Percentiles rank a stretch among this genome's conserved stretches.
phyloP scores from a whole-genome alignment of 2,797 vertebrate species.

The Lagocephalus sceleratus region DNA sequence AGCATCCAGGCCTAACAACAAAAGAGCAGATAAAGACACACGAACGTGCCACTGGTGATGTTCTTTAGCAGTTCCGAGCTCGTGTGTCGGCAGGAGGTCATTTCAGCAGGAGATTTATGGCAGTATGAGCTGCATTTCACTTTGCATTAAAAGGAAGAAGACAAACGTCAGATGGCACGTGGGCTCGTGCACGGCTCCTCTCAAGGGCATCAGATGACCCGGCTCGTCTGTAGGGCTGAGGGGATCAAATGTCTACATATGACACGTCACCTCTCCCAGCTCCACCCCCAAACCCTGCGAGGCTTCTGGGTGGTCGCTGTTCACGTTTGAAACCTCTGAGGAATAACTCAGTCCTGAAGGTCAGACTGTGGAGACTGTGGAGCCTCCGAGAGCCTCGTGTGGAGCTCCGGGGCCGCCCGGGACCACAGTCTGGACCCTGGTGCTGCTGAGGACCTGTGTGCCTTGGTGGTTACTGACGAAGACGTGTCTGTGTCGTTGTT shows the following conservation, averaged over 20 bases:
- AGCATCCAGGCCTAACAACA: slow-evolving; percentile 5
- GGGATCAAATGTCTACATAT: slow-evolving; percentile 51
- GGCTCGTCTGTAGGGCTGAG: slow-evolving; percentile 36
- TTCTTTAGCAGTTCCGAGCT: slow-evolving; percentile 1
- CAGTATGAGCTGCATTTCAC: slow-evolving; percentile 31
- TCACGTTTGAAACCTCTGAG: slow-evolving; percentile 47
- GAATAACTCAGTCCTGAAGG: slow-evolving; percentile 58
- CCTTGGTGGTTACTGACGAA: too few species aligned
- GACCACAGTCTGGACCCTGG: slow-evolving; percentile 22
- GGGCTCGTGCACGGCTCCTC: slow-evolving; percentile 21
- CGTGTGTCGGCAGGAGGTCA: too few species aligned
- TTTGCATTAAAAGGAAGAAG: slow-evolving; percentile 43
- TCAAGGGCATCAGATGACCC: slow-evolving; percentile 63
- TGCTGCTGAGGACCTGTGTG: too few species aligned
- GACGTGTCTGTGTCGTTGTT: too few species aligned
- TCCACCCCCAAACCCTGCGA: slow-evolving; percentile 1
- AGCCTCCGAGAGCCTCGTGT: slow-evolving; percentile 29
- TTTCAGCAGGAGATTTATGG: background rate
- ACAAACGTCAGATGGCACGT: slow-evolving; percentile 30
- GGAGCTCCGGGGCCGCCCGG: slow-evolving; percentile 38
- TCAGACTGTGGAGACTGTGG: slow-evolving; percentile 44
- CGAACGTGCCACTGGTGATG: background rate
- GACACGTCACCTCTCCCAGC: slow-evolving; percentile 19
- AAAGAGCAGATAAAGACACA: background rate
- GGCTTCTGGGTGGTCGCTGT: slow-evolving; percentile 34